phyloP scores from a whole-genome alignment of 2,113 vertebrate species.

The Phylloscopus whistleri region DNA sequence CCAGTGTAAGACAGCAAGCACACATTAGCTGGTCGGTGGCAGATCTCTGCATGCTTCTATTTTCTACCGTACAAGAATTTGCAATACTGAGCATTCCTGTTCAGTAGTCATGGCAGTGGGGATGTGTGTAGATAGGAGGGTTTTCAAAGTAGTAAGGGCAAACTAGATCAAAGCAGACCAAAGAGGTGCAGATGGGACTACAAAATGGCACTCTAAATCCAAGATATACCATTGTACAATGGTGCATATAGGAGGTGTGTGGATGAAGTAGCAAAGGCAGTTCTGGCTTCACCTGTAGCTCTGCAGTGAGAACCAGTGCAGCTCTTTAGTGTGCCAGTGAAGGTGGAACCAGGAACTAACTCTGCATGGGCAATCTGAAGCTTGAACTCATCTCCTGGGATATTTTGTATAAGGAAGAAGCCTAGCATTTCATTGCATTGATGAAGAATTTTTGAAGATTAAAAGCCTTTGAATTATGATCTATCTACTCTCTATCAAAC shows the following conservation, averaged over 20 bases:
- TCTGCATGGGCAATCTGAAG: not conserved
- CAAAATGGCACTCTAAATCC: not conserved
- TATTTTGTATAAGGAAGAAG: not conserved
- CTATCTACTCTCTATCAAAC: not conserved
- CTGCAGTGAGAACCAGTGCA: not conserved
- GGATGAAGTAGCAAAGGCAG: not conserved
- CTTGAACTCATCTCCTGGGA: not conserved
- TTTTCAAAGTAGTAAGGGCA: not conserved
- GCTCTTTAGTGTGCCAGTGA: not conserved
- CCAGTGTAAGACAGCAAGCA: not conserved
- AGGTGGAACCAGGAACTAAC: not conserved
- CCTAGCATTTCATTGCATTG: not conserved
- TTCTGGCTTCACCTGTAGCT: not conserved
- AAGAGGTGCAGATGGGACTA: not conserved
- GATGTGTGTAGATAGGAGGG: not conserved
- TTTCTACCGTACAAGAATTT: not conserved
- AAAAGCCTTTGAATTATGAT: not conserved
- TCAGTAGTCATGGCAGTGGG: rapidly evolving
- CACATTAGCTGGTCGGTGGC: not conserved
- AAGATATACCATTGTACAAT: not conserved
- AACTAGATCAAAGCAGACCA: not conserved
- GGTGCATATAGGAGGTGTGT: not conserved
- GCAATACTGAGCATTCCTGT: not conserved
- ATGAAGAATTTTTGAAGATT: not conserved
- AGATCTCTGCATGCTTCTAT: not conserved